Evolutionary conservation across 2,888 invertebrate species (phyloP).

Genomic region (Euspilapteryx auroguttella): DNA sequence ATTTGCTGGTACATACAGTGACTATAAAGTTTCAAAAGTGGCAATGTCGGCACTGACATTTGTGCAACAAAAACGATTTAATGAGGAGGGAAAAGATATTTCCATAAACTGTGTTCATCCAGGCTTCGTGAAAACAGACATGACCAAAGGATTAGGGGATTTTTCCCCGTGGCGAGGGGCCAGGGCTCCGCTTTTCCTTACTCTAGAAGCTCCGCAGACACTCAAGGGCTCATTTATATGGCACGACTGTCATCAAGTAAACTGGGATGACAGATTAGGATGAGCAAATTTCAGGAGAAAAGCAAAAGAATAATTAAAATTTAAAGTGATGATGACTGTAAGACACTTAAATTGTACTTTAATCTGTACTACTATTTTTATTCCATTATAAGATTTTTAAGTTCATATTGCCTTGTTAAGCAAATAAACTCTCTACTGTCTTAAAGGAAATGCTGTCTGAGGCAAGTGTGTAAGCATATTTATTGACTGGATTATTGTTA

Average conservation of each 20-base stretch:
- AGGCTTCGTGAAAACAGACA: slow-evolving; percentile 51
- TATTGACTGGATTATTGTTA: no score
- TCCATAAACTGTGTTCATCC: slow-evolving; percentile 53
- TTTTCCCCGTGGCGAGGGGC: slow-evolving; percentile 47
- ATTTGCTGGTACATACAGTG: slow-evolving; percentile 47
- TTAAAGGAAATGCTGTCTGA: no score
- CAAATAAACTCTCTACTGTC: no score
- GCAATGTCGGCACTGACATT: slow-evolving; percentile 48
- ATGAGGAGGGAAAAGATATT: slow-evolving; percentile 48
- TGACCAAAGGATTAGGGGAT: slow-evolving; percentile 53
- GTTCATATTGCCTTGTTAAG: no score
- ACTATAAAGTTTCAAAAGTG: slow-evolving; percentile 54
- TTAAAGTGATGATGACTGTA: not conserved
- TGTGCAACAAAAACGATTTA: slow-evolving; percentile 45
- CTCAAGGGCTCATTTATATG: slow-evolving; percentile 48
- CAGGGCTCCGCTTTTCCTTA: slow-evolving; percentile 38
- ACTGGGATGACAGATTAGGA: slow-evolving; percentile 52
- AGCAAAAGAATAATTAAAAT: no score
- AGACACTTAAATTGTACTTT: no score
- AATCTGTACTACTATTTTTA: no score
- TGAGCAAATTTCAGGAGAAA: no score
- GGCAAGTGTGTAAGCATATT: no score
- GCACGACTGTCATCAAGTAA: slow-evolving; percentile 52
- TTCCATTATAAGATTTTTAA: no score
- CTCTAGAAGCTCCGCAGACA: slow-evolving; percentile 42